A percentile compares a stretch with the other conserved stretches of the same genome.
phyloP scores from a whole-genome alignment of 1,140 invertebrate genomes.

The Macrobrachium rosenbergii region DNA sequence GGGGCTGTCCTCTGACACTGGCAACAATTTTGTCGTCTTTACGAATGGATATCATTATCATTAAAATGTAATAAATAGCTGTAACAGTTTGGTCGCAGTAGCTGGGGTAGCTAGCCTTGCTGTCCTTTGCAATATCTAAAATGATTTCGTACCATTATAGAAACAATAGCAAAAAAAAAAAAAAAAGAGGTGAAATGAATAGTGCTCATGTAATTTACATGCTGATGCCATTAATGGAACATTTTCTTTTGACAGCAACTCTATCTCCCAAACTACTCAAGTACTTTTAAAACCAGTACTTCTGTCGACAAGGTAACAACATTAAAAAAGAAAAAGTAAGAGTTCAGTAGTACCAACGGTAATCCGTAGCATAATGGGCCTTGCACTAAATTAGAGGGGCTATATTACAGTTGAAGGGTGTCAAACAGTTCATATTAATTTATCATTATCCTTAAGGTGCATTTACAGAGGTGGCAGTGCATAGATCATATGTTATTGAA shows the following conservation, averaged over 20 bases:
- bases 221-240: no score
- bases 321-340: conserved; percentile 55
- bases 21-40: conserved; percentile 54
- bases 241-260: neutral
- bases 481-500: conserved; percentile 63
- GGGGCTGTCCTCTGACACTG: neutral
- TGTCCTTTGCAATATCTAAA: conserved; percentile 13
- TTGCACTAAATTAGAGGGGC: conserved; percentile 35
- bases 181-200: no score
- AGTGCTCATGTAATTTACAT: no score
- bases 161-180: no score
- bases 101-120: neutral
- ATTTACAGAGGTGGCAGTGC: conserved; percentile 65
- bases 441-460: conserved; percentile 63
- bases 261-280: conserved; percentile 6
- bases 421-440: conserved; percentile 59
- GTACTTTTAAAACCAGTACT: conserved; percentile 7
- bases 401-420: conserved; percentile 47
- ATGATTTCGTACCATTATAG: no score
- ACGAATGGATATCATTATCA: conserved; percentile 45
- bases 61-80: conserved; percentile 45
- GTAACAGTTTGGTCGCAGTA: conserved; percentile 43
- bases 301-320: conserved; percentile 50
- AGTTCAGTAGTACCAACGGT: conserved; percentile 33
- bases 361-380: conserved; percentile 17